A percentile compares a stretch with the other conserved stretches of the same genome.
Evolutionary conservation across 1,140 invertebrate species (phyloP).

Genomic region (Probaryconus sp.): DNA sequence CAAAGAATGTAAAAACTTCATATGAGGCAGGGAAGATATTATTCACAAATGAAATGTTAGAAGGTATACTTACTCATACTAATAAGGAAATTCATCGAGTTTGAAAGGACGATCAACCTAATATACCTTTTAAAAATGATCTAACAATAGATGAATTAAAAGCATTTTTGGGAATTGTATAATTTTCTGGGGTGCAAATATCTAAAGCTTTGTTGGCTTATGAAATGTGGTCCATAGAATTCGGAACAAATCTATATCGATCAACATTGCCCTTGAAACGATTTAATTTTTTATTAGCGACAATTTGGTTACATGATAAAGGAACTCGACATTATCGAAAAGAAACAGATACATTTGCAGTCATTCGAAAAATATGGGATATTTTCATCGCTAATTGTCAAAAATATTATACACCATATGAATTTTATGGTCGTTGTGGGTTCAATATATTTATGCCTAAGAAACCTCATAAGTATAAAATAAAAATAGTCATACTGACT

Average conservation of each 20-base stretch:
- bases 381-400: slow-evolving; percentile 6
- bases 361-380: slow-evolving; percentile 14
- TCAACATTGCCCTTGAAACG: slow-evolving; percentile 1
- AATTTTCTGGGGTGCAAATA: too few relatives aligned
- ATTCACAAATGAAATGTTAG: too few relatives aligned
- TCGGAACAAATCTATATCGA: too few relatives aligned
- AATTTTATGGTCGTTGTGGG: not conserved
- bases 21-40: not conserved
- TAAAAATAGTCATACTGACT: slow-evolving; percentile 69
- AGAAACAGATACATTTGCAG: not conserved
- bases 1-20: not conserved
- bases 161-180: too few relatives aligned
- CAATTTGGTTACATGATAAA: slow-evolving; percentile 10
- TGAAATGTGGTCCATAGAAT: too few relatives aligned
- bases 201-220: too few relatives aligned
- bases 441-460: slow-evolving; percentile 12
- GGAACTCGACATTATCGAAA: not conserved
- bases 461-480: slow-evolving; percentile 57
- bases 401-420: not conserved
- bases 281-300: not conserved
- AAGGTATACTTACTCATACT: too few relatives aligned
- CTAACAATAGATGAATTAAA: too few relatives aligned
- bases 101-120: too few relatives aligned
- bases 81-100: too few relatives aligned
- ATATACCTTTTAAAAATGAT: too few relatives aligned